phyloP scores from a whole-genome alignment of 2,113 vertebrate genomes.

The Phylloscopus trochilus region DNA sequence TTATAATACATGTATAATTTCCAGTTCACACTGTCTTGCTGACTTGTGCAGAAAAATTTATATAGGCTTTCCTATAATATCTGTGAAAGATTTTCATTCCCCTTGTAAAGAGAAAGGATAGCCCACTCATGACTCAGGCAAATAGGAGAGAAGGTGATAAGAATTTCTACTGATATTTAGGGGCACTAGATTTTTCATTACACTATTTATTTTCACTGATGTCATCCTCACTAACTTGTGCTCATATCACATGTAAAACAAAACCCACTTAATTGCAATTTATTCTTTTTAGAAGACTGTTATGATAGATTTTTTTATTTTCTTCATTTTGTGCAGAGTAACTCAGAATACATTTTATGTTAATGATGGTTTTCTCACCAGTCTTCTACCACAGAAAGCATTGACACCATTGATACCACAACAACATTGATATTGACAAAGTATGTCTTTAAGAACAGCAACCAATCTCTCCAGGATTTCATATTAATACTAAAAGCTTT shows the following conservation, averaged over 20 bases:
- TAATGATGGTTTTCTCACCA: background rate
- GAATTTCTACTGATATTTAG: background rate
- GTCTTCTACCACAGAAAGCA: background rate
- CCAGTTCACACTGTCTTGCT: background rate
- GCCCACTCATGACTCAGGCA: background rate
- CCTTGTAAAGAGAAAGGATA: background rate
- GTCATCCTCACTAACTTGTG: background rate
- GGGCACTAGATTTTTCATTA: background rate
- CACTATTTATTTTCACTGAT: background rate
- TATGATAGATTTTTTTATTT: background rate
- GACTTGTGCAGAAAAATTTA: background rate
- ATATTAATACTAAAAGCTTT: background rate
- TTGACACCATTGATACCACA: background rate
- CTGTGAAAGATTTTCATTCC: background rate
- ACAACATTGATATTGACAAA: background rate
- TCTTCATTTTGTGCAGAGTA: background rate
- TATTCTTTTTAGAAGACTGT: background rate
- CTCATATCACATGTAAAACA: background rate
- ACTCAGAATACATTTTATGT: background rate
- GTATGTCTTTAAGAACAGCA: background rate
- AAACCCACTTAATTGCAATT: background rate
- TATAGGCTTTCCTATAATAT: background rate
- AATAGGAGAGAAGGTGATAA: background rate
- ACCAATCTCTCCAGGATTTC: background rate
- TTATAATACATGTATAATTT: background rate